These are phyloP conservation scores for Athrips mouffetella DNA, from an alignment of 2,888 invertebrate genomes.

Conservation along the genomic window DNA sequence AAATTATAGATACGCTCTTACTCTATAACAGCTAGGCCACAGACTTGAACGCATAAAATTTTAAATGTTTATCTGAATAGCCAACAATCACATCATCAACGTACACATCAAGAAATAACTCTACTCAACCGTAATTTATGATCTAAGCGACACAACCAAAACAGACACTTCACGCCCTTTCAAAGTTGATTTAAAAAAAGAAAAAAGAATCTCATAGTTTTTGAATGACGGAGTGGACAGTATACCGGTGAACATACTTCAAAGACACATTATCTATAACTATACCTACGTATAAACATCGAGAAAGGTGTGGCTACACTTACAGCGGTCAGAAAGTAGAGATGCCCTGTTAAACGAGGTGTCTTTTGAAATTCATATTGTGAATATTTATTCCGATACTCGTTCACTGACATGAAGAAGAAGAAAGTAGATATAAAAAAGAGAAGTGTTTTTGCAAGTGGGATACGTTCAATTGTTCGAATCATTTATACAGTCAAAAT, in stretches of 20 bases:
- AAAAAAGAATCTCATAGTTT: not conserved
- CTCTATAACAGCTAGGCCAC: too few relatives aligned
- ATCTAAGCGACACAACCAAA: not conserved
- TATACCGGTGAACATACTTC: slow-evolving; percentile 5
- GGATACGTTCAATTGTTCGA: too few relatives aligned
- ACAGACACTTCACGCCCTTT: slow-evolving; percentile 4
- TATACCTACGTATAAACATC: slow-evolving; percentile 45
- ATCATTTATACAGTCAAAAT: too few relatives aligned
- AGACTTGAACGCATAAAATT: too few relatives aligned
- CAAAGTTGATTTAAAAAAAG: not conserved
- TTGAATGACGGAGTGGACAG: slow-evolving; percentile 17
- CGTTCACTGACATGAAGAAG: too few relatives aligned
- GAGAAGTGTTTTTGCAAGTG: too few relatives aligned
- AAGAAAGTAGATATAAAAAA: too few relatives aligned
- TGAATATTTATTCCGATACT: too few relatives aligned
- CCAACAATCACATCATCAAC: not conserved
- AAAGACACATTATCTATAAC: slow-evolving; percentile 19
- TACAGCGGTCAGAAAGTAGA: slow-evolving; percentile 25
- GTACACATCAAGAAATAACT: not conserved
- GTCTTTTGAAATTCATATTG: too few relatives aligned
- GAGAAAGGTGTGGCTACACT: slow-evolving; percentile 28
- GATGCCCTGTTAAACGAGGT: too few relatives aligned
- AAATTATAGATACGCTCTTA: too few relatives aligned
- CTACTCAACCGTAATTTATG: not conserved
- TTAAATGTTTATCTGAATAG: too few relatives aligned